Conservation (phyloP, 2,888 invertebrate species). For the Helicoverpa assulta region DNA sequence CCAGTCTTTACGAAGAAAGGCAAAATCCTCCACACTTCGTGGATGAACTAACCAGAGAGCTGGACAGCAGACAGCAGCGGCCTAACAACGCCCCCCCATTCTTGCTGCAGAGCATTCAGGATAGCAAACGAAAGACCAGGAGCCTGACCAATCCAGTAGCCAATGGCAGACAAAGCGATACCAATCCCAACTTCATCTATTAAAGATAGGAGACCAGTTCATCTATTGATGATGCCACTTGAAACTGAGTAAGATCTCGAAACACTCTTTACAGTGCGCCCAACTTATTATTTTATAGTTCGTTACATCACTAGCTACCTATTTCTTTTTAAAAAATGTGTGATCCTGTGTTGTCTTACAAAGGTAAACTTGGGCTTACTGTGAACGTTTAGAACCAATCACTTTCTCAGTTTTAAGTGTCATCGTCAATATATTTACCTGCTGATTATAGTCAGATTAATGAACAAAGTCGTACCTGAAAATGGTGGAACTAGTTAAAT, state of each 20-base stretch:
- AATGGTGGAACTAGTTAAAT: not conserved
- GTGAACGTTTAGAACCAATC: constrained; percentile 11
- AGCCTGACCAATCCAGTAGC: constrained; percentile 72
- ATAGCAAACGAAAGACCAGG: constrained; percentile 78
- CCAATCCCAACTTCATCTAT: constrained; percentile 86
- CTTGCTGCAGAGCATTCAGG: constrained; percentile 84
- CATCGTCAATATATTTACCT: constrained; percentile 7
- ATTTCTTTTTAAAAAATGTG: too few species aligned
- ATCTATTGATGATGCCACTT: constrained; percentile 8
- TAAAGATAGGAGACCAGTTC: constrained; percentile 54
- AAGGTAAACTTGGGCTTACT: constrained; percentile 5
- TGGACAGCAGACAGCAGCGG: constrained; percentile 78
- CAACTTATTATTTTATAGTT: constrained; percentile 7
- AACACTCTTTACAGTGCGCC: constrained; percentile 14
- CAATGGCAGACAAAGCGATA: constrained; percentile 79
- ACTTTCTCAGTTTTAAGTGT: constrained; percentile 10
- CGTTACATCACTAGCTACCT: not conserved
- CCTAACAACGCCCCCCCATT: constrained; percentile 77
- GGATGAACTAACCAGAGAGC: constrained; percentile 81
- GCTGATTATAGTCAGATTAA: constrained; percentile 9
- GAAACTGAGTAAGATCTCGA: constrained; percentile 11
- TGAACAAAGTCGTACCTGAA: not conserved
- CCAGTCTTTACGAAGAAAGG: constrained; percentile 28
- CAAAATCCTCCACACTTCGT: constrained; percentile 72
- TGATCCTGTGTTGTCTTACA: not conserved